Evolutionary conservation across 2,797 vertebrate genomes (phyloP).

Genomic region (Craterocephalus amniculus): DNA sequence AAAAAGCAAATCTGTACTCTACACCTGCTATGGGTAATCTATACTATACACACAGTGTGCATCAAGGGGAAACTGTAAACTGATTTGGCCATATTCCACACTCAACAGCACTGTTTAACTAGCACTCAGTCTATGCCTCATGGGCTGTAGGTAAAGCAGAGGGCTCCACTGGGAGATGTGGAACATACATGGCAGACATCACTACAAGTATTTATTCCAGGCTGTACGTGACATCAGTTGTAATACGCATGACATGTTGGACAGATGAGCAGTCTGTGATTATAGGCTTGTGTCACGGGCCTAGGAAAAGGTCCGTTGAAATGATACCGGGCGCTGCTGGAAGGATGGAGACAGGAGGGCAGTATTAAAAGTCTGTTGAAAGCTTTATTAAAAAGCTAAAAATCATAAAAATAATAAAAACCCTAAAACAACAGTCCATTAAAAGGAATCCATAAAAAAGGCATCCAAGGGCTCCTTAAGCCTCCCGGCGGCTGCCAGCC

Average conservation of each 20-base stretch:
- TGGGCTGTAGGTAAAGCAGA: slow-evolving; percentile 54
- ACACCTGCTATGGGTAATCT: slow-evolving; percentile 58
- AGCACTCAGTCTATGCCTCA: slow-evolving; percentile 48
- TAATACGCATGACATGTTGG: slow-evolving; percentile 40
- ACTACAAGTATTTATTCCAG: slow-evolving; percentile 37
- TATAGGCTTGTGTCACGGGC: too few relatives aligned
- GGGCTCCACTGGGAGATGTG: slow-evolving; percentile 49
- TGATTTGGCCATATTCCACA: slow-evolving; percentile 55
- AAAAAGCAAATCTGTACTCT: slow-evolving; percentile 63
- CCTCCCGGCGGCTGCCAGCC: too few relatives aligned
- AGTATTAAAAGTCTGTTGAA: too few relatives aligned
- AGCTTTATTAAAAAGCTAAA: too few relatives aligned
- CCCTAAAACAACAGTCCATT: too few relatives aligned
- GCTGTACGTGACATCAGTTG: slow-evolving; percentile 39
- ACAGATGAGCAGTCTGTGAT: slow-evolving; percentile 26
- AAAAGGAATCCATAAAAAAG: too few relatives aligned
- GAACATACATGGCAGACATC: slow-evolving; percentile 61
- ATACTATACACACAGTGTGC: slow-evolving; percentile 61
- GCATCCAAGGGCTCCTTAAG: too few relatives aligned
- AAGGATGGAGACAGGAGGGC: too few relatives aligned
- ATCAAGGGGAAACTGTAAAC: slow-evolving; percentile 62
- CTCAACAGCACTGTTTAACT: slow-evolving; percentile 57
- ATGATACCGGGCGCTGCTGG: too few relatives aligned
- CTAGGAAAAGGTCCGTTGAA: too few relatives aligned
- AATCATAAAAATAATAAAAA: too few relatives aligned